phyloP scores from a whole-genome alignment of 2,888 invertebrate genomes.

The Heliconius hortense region DNA sequence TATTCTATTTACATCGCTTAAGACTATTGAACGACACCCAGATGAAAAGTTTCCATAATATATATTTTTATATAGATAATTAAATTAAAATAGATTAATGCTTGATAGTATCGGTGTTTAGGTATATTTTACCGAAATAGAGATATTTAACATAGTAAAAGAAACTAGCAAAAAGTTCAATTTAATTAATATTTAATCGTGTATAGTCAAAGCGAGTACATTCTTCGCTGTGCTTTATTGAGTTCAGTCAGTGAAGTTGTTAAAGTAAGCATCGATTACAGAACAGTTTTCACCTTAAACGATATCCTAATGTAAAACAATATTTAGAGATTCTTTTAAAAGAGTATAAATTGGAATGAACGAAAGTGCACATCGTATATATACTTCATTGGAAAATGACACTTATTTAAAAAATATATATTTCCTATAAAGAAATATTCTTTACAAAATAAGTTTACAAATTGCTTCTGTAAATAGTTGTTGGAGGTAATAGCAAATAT shows the following conservation, averaged over 20 bases:
- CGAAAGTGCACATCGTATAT: not conserved
- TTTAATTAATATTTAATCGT: constrained; percentile 76
- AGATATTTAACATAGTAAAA: constrained; percentile 26
- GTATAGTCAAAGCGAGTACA: constrained; percentile 77
- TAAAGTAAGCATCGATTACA: constrained; percentile 74
- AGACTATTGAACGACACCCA: not conserved
- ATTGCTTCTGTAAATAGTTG: constrained; percentile 65
- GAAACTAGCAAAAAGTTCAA: constrained; percentile 61
- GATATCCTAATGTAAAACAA: constrained; percentile 53
- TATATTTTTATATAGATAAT: too few species aligned
- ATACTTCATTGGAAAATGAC: not conserved
- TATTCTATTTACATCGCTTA: not conserved
- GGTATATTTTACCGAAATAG: not conserved
- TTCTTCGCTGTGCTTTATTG: constrained; percentile 75
- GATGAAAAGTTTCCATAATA: not conserved
- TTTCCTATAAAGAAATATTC: not conserved
- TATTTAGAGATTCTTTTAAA: constrained; percentile 19
- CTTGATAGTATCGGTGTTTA: not conserved
- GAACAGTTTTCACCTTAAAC: constrained; percentile 51
- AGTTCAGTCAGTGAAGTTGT: constrained; percentile 75
- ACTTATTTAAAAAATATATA: not conserved
- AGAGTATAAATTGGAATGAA: constrained; percentile 3
- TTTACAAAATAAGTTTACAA: constrained; percentile 51
- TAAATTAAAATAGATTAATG: too few species aligned
- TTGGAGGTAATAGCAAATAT: constrained; percentile 62